Evolutionary conservation across 1,140 invertebrate genomes (phyloP), one percentile per base, ranked within the genome.

Genomic region (Leptopilina clavipes): DNA sequence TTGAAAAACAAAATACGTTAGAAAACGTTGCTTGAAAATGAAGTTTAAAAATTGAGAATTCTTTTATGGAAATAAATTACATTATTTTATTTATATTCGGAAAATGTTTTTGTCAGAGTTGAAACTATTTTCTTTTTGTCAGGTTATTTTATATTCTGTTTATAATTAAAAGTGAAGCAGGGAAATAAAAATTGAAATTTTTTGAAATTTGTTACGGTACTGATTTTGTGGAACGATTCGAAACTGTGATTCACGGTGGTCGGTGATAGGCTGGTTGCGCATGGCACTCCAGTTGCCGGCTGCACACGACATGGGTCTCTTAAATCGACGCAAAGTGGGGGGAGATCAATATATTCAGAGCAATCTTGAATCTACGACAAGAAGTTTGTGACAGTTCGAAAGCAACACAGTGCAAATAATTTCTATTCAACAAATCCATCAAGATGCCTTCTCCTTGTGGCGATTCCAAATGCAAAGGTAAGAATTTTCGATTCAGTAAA

Each of bases 381-480:
- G 19, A 65, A 65, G 59, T 19, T 65, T 31, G 14, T 31, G 9
- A 6, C 11, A 14, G 12, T n/a, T n/a, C 1, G 25, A 37, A n/a
- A 14, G 22, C 0, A 25, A 31, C 19, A n/a, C 9, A 45, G 52
- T 59, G 12, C 22, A 37, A 22, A 12, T 14, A 19, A 22, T 59
- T 10, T 65, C 9, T 65, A 31, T 25, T 14, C 56, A 25, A 14
- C 19, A 14, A 22, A n/a, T n/a, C 5, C 31, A 25, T 65, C 59
- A 65, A 37, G 59, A 65, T 65, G 59, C 59, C 59, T 65, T 65
- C 59, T 65, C 59, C 59, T 8, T 65, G 59, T 11, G 59, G 59
- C 31, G 59, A 65, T n/a, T 25, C 22, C 9, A 65, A 65, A 65
- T 65, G 59, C 59, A 65, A 65, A 65, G 59, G 59, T 65, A 31